phyloP scores from a whole-genome alignment of 1,140 invertebrate species.

The Saccostrea glomerata region DNA sequence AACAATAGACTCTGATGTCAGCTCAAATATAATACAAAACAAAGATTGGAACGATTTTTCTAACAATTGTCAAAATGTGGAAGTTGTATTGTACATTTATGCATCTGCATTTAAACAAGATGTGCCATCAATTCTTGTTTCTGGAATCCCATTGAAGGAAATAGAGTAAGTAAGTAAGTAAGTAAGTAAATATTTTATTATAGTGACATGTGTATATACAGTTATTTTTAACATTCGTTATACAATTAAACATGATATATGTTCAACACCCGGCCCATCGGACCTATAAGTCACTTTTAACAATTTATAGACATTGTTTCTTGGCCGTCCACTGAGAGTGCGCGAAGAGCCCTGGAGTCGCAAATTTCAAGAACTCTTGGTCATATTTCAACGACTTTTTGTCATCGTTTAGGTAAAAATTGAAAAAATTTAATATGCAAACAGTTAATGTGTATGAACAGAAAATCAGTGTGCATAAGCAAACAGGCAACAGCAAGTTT shows the following conservation, averaged over 20 bases:
- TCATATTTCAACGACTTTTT: not conserved
- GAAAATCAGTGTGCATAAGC: too few species aligned
- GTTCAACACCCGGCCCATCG: too few species aligned
- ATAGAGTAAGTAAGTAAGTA: too few species aligned
- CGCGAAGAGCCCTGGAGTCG: not conserved
- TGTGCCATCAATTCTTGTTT: constrained; percentile 49
- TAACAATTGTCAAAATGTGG: constrained; percentile 36
- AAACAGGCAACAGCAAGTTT: too few species aligned
- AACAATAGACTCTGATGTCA: constrained; percentile 56
- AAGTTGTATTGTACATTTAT: constrained; percentile 58
- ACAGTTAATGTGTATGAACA: too few species aligned
- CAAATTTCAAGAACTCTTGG: not conserved
- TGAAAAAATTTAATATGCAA: too few species aligned
- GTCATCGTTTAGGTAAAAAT: not conserved
- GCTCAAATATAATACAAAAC: constrained; percentile 46
- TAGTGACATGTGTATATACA: too few species aligned
- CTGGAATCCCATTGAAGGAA: constrained; percentile 55
- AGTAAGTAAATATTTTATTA: too few species aligned
- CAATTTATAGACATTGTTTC: constrained; percentile 59
- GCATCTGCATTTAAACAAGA: constrained; percentile 56
- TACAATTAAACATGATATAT: too few species aligned
- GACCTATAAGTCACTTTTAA: too few species aligned
- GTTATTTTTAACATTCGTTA: too few species aligned
- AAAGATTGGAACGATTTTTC: constrained; percentile 57
- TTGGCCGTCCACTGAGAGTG: constrained; percentile 44